Conservation (phyloP, 2,113 vertebrate genomes). For the Phylloscopus trochilus region DNA sequence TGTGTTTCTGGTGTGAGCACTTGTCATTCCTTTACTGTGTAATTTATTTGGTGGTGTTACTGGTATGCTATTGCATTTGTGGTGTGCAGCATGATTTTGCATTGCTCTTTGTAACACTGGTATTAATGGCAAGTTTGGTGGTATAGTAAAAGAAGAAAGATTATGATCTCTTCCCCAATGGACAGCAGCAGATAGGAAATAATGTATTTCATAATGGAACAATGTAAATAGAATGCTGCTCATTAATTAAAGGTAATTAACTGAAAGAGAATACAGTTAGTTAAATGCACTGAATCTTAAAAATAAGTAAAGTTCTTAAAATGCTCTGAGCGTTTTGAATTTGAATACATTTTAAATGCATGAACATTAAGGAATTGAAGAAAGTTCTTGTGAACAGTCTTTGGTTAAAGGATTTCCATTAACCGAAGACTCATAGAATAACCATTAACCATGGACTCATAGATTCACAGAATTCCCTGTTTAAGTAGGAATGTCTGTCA, state of each 20-base stretch:
- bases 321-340: not conserved
- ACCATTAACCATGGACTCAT: not conserved
- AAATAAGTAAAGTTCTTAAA: not conserved
- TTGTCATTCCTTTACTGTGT: not conserved
- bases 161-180: not conserved
- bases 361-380: not conserved
- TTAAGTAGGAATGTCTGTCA: not conserved
- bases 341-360: not conserved
- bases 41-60: not conserved
- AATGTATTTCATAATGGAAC: constrained; percentile 10
- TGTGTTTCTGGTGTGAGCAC: not conserved
- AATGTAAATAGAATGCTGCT: constrained; percentile 15
- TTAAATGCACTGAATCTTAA: not conserved
- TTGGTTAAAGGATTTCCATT: not conserved
- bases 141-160: not conserved
- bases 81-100: not conserved
- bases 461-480: not conserved
- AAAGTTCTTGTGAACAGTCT: not conserved
- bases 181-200: not conserved
- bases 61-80: not conserved
- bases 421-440: not conserved
- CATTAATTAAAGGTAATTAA: not conserved
- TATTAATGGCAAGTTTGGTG: constrained; percentile 5
- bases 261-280: constrained; percentile 18
- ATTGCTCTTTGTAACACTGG: not conserved